Evolutionary conservation across 1,140 invertebrate genomes (phyloP).

Genomic region (Pogonognathellus flavescens): DNA sequence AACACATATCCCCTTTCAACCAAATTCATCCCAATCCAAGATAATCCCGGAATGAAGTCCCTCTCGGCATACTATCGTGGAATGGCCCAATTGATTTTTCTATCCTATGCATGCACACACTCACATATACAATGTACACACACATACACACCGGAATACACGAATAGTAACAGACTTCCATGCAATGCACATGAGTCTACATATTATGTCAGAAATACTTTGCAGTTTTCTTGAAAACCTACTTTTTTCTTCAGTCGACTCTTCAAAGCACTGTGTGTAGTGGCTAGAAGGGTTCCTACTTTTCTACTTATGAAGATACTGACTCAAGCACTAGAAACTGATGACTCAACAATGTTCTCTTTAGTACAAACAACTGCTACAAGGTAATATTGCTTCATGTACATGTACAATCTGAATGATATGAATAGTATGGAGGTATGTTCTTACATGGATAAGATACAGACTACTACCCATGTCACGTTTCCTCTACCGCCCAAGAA

Average conservation of each 20-base stretch:
- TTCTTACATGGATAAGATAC: too few relatives aligned
- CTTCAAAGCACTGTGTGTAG: background rate
- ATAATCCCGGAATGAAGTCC: conserved; percentile 38
- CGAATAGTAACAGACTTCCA: background rate
- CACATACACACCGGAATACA: background rate
- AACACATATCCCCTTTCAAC: conserved; percentile 46
- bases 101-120: background rate
- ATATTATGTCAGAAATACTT: conserved; percentile 32
- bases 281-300: too few relatives aligned
- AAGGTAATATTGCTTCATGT: too few relatives aligned
- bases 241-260: background rate
- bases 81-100: conserved; percentile 40
- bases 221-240: background rate
- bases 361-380: too few relatives aligned
- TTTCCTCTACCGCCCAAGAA: background rate
- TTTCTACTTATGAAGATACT: background rate
- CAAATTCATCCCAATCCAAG: conserved; percentile 46
- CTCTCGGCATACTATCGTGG: conserved; percentile 29
- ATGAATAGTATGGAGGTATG: too few relatives aligned
- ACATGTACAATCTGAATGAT: too few relatives aligned
- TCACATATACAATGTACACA: background rate
- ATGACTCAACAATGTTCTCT: conserved; percentile 25
- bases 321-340: background rate
- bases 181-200: background rate
- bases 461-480: background rate